Evolutionary conservation across 1,140 invertebrate genomes (phyloP), one percentile per base, ranked within the genome.

Genomic region (Neuroterus valhalla): DNA sequence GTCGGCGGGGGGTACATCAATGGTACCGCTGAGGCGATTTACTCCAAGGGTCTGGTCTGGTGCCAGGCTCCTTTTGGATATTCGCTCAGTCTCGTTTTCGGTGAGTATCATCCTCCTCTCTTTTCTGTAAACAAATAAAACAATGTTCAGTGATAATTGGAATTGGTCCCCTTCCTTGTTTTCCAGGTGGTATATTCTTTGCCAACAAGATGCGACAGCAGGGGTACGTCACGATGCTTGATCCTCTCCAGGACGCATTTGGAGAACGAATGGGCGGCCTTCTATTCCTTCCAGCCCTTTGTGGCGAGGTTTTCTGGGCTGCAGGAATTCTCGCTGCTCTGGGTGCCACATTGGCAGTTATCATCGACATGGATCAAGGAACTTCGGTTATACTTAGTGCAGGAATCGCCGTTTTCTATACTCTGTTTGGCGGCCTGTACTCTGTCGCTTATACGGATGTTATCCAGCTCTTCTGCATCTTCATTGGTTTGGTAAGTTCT

Each of bases 1-100:
- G 98, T 99, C 15, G 98, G 98, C 71, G 98, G 98, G 44, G 98
- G 98, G 42, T 99, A 99, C 91, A 99, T 99, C 85, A 99, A 99
- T 88, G 98, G 98, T 76, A 99, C 98, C 66, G 98, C 98, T 2
- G 98, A 99, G 90, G 96, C 95, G 4, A 96, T 99, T 78, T 99
- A 98, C 90, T 97, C 95, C 15, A 93, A 91, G 68, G 98, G 98
- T 0, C 89, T 99, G 74, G 93, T 98, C 2, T 98, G 98, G 96
- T 98, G 97, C 87, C 98, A 99, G 90, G 98, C 98, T 45, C 98
- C 98, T 0, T 96, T 99, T 87, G 98, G 98, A 75, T 99, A 99
- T 89, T 96, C 98, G 2, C 92, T 99, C 17, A 98, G 96, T 79
- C 93, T 99, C 19, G 94, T 98, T 42, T 95, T 98, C 84, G 97